These are phyloP conservation scores for Spialia ferax DNA, from an alignment of 2,888 invertebrate species.

Conservation along the genomic window DNA sequence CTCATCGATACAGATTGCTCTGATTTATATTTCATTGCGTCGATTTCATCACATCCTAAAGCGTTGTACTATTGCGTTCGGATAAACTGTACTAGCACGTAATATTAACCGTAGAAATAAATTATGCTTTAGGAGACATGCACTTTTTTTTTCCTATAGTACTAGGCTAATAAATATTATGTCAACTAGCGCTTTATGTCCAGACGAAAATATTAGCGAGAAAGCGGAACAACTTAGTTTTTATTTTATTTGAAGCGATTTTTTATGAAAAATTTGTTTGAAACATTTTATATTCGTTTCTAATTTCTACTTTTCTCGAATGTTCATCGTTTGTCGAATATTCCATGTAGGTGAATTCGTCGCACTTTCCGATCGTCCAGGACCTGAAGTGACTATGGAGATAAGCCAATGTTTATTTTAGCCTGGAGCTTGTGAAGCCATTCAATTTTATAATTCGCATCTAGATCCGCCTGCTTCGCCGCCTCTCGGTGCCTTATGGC, in stretches of 20 bases:
- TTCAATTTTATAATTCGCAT: slow-evolving; percentile 73
- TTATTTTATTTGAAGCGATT: too few species aligned
- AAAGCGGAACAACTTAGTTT: too few species aligned
- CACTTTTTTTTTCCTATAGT: too few species aligned
- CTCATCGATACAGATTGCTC: slow-evolving; percentile 66
- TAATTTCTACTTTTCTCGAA: too few species aligned
- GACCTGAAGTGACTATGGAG: slow-evolving; percentile 38
- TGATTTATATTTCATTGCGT: slow-evolving; percentile 77
- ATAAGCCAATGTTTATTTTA: slow-evolving; percentile 49
- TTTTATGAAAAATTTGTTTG: too few species aligned
- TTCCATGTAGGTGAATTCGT: neutral
- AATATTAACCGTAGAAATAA: neutral
- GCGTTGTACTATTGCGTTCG: slow-evolving; percentile 55
- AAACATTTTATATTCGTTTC: too few species aligned
- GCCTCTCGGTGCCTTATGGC: slow-evolving; percentile 63
- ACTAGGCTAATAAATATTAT: too few species aligned
- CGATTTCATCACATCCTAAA: slow-evolving; percentile 73
- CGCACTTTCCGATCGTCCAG: slow-evolving; percentile 41
- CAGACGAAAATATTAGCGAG: too few species aligned
- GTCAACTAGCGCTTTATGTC: too few species aligned
- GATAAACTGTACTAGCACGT: slow-evolving; percentile 41
- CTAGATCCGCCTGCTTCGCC: slow-evolving; percentile 67
- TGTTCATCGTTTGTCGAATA: too few species aligned
- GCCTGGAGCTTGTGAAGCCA: slow-evolving; percentile 69
- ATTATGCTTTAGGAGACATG: too few species aligned